Percentiles rank a stretch among this genome's conserved stretches.
phyloP scores from a whole-genome alignment of 2,888 invertebrate genomes.

The Octonoba sinensis region DNA sequence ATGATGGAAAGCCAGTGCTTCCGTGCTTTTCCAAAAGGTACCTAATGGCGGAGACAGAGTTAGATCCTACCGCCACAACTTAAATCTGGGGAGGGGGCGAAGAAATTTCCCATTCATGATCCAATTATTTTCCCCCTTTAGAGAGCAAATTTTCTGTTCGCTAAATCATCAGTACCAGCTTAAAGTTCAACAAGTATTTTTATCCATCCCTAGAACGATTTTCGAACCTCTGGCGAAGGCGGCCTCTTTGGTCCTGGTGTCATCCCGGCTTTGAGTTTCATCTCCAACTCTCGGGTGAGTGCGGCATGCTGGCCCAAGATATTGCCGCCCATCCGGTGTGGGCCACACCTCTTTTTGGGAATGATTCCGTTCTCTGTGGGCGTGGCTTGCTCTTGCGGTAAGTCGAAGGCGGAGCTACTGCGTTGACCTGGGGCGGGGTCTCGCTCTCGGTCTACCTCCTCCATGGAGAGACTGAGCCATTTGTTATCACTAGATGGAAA shows the following conservation, averaged over 20 bases:
- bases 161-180: too few relatives aligned
- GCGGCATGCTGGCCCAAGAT: constrained; percentile 50
- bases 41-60: too few relatives aligned
- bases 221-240: constrained; percentile 27
- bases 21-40: too few relatives aligned
- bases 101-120: too few relatives aligned
- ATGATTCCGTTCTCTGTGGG: neutral
- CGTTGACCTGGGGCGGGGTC: constrained; percentile 1
- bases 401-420: constrained; percentile 39
- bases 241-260: constrained; percentile 18
- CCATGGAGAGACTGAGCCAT: constrained; percentile 59
- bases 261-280: constrained; percentile 37
- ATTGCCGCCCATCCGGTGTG: neutral
- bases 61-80: too few relatives aligned
- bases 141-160: too few relatives aligned
- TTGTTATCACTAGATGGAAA: constrained; percentile 4
- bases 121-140: too few relatives aligned
- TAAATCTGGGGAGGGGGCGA: too few relatives aligned
- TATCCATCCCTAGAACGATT: too few relatives aligned
- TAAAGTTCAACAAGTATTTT: too few relatives aligned
- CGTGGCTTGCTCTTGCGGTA: constrained; percentile 2
- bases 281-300: constrained; percentile 45
- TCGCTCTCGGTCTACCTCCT: constrained; percentile 45
- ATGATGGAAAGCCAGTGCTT: too few relatives aligned
- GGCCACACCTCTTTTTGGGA: neutral